Percentiles rank a stretch among this genome's conserved stretches.
Conservation (phyloP, 2,113 vertebrate genomes). For the Limnothrissa miodon region DNA sequence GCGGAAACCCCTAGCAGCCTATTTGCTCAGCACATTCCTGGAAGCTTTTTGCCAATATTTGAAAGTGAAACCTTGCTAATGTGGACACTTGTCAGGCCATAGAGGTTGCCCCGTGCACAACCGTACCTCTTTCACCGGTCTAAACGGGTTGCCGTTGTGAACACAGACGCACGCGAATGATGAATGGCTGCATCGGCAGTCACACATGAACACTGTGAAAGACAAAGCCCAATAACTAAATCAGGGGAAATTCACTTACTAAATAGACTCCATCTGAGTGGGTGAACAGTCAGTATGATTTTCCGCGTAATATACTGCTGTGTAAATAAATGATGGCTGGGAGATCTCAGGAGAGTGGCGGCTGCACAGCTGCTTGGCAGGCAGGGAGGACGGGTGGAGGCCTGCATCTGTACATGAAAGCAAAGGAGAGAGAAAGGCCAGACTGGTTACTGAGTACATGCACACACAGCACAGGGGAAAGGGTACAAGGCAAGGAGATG, state of each 20-base stretch:
- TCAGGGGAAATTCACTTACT: conserved; percentile 11
- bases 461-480: background rate
- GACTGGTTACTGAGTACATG: background rate
- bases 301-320: conserved; percentile 13
- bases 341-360: background rate
- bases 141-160: background rate
- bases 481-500: background rate
- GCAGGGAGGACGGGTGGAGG: background rate
- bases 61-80: background rate
- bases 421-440: background rate
- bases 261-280: background rate
- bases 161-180: background rate
- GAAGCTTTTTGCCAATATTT: conserved; percentile 7
- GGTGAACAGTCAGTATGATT: background rate
- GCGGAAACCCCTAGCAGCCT: background rate
- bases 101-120: background rate
- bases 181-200: background rate
- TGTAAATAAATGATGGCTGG: background rate
- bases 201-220: background rate
- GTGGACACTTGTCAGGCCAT: conserved; percentile 11
- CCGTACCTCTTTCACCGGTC: background rate
- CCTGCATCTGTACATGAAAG: background rate
- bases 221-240: background rate
- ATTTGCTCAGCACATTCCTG: background rate
- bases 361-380: background rate